These are phyloP conservation scores for Lottia scabra DNA, from an alignment of 2,888 invertebrate species.

Conservation along the genomic window DNA sequence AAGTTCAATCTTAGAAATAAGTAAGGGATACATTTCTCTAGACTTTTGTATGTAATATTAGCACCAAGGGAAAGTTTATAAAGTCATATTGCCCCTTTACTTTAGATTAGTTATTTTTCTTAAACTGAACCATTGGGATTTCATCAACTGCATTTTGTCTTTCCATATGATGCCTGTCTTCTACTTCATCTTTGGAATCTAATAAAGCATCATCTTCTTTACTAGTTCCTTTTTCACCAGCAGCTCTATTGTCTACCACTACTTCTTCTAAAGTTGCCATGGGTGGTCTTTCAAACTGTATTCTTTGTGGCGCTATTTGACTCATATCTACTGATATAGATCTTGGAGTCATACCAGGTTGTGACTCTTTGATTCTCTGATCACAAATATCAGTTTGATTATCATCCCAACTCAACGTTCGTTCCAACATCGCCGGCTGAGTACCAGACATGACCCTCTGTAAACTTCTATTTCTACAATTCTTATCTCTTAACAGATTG, in stretches of 20 bases:
- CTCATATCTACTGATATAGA: slow-evolving; percentile 11
- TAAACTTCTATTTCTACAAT: neutral
- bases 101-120: neutral
- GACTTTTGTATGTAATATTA: no score
- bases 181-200: neutral
- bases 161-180: neutral
- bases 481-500: slow-evolving; percentile 8
- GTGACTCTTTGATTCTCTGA: neutral
- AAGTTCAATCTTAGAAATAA: no score
- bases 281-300: neutral
- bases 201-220: neutral
- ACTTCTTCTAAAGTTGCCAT: neutral
- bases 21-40: no score
- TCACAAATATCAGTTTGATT: neutral
- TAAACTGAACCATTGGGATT: slow-evolving; percentile 9
- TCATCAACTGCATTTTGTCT: slow-evolving; percentile 14
- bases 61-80: no score
- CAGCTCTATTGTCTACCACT: neutral
- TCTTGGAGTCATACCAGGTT: neutral
- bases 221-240: neutral
- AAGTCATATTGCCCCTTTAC: no score
- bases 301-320: neutral
- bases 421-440: neutral
- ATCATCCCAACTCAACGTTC: slow-evolving; percentile 11
- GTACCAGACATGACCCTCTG: slow-evolving; percentile 1